Conservation (phyloP, 2,797 vertebrate species). For the Furcifer pardalis region DNA sequence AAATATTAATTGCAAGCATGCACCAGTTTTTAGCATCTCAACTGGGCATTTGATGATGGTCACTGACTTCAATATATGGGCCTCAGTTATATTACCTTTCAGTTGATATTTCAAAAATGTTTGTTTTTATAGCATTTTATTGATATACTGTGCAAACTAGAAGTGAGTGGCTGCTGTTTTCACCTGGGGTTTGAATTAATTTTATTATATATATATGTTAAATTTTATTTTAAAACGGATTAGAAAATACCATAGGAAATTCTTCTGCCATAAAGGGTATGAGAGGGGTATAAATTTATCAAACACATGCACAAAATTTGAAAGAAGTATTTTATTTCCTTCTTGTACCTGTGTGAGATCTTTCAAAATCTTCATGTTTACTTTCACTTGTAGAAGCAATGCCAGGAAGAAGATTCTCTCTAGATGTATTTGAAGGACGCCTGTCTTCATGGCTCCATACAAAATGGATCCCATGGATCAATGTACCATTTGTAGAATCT, state of each 20-base stretch:
- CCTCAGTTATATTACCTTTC: background rate
- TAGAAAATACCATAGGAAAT: background rate
- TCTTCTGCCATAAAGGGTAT: background rate
- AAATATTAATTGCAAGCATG: background rate
- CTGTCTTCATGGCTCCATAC: slow-evolving; percentile 2
- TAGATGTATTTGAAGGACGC: slow-evolving; percentile 1
- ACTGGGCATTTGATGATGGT: background rate
- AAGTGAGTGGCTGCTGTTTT: background rate
- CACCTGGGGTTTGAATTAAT: background rate
- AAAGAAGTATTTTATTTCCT: background rate
- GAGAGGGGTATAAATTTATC: background rate
- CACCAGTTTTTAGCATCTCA: background rate
- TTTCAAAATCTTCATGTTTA: slow-evolving; percentile 7
- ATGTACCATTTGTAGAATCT: background rate
- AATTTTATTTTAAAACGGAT: too few relatives aligned
- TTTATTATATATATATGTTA: background rate
- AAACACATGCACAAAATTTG: background rate
- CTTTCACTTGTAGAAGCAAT: slow-evolving; percentile 7
- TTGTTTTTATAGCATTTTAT: background rate
- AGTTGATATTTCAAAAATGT: background rate
- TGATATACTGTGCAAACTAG: background rate
- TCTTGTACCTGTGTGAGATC: background rate
- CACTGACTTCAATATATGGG: background rate
- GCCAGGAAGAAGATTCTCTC: background rate
- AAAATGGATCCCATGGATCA: slow-evolving; percentile 10